Evolutionary conservation across 1,140 invertebrate species (phyloP).

Genomic region (Zaprionus capensis): DNA sequence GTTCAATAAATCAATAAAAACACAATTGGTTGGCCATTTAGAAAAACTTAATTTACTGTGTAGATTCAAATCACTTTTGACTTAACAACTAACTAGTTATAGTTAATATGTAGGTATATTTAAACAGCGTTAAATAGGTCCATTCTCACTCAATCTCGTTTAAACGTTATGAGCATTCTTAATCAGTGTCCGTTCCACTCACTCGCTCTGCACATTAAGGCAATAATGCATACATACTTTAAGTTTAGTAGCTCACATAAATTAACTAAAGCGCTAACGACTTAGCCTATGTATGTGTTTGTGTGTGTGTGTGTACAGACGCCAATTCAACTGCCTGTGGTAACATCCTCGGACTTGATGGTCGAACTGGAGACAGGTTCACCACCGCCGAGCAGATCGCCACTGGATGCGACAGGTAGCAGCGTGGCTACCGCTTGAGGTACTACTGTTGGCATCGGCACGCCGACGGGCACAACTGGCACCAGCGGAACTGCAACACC

Average conservation of each 20-base stretch:
- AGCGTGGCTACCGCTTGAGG: conserved; percentile 20
- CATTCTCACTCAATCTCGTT: conserved; percentile 52
- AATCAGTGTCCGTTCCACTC: conserved; percentile 36
- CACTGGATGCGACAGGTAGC: conserved; percentile 51
- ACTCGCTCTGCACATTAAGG: conserved; percentile 41
- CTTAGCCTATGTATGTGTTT: conserved; percentile 43
- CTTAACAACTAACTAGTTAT: conserved; percentile 45
- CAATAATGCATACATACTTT: conserved; percentile 6
- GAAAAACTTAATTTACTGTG: conserved; percentile 70
- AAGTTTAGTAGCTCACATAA: conserved; percentile 52
- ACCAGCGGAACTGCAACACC: conserved; percentile 46
- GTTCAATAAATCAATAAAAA: conserved; percentile 14
- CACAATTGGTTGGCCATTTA: conserved; percentile 40
- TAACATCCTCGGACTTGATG: conserved; percentile 62
- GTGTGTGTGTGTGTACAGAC: conserved; percentile 29
- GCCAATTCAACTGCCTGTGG: conserved; percentile 56
- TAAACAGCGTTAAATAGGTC: conserved; percentile 59
- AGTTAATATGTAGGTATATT: conserved; percentile 55
- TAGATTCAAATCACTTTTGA: conserved; percentile 70
- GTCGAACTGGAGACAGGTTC: conserved; percentile 56
- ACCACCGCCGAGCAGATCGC: conserved; percentile 48
- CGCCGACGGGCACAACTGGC: conserved; percentile 56
- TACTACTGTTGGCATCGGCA: conserved; percentile 35
- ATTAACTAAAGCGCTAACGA: conserved; percentile 58
- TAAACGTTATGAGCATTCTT: conserved; percentile 70